These are phyloP conservation scores for Peromyscus aztecus DNA, from an alignment of 2,797 vertebrate species.

Conservation along the genomic window DNA sequence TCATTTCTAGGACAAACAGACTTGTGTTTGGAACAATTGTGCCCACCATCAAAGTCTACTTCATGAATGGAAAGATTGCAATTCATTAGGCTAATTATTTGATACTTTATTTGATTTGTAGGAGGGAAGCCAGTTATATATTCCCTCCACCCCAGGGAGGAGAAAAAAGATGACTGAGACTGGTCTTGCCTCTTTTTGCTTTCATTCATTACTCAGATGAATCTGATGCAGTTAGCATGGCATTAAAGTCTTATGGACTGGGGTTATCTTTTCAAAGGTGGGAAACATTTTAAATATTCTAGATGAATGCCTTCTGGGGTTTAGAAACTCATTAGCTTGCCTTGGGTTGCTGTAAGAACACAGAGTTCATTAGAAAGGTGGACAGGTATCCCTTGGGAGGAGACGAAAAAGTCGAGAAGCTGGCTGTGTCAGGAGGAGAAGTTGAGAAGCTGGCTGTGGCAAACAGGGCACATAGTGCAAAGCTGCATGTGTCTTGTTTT, in stretches of 20 bases:
- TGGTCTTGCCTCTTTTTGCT: background rate
- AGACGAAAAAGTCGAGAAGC: background rate
- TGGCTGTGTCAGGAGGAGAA: background rate
- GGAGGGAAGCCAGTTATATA: background rate
- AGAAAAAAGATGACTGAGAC: background rate
- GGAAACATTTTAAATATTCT: background rate
- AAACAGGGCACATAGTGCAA: background rate
- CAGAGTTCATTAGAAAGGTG: constrained; percentile 15
- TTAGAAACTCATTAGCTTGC: constrained; percentile 13
- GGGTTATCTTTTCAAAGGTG: background rate
- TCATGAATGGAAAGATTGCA: background rate
- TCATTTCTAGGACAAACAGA: background rate
- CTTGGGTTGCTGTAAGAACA: background rate
- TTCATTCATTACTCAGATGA: constrained; percentile 30
- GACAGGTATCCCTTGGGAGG: background rate
- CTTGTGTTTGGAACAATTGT: background rate
- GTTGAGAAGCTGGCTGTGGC: background rate
- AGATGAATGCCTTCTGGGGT: background rate
- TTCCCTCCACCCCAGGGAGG: background rate
- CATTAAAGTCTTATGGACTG: background rate
- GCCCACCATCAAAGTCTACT: background rate
- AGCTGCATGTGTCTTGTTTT: background rate
- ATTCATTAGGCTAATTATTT: constrained; percentile 33
- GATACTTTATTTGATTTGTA: background rate
- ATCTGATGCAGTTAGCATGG: background rate